These are phyloP conservation scores for Hypothenemus hampei DNA, from an alignment of 1,140 invertebrate genomes.

Conservation along the genomic window DNA sequence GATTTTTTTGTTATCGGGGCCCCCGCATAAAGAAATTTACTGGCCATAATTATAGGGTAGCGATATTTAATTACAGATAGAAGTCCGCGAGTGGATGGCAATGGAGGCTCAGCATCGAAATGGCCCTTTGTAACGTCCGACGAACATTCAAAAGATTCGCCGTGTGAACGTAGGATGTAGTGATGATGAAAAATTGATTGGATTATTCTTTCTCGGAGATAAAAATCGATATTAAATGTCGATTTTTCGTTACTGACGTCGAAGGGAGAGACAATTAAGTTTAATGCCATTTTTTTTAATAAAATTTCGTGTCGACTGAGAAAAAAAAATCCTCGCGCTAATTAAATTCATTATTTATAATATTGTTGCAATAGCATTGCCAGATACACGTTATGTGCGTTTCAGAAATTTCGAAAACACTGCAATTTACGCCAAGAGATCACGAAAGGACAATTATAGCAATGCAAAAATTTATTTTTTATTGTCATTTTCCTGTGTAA, in stretches of 20 bases:
- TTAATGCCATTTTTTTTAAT: no score
- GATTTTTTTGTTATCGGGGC: conserved; percentile 42
- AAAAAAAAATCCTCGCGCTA: no score
- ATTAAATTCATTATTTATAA: no score
- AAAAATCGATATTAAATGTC: no score
- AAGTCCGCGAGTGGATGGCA: conserved; percentile 34
- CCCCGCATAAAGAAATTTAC: conserved; percentile 49
- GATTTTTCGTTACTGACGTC: no score
- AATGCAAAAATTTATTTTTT: conserved; percentile 20
- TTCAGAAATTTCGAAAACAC: conserved; percentile 5
- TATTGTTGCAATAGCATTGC: no score
- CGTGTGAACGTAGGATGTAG: conserved; percentile 22
- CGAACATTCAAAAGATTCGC: conserved; percentile 14
- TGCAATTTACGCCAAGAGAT: conserved; percentile 15
- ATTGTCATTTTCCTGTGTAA: conserved; percentile 19
- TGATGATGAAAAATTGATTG: conserved; percentile 26
- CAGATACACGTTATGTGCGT: no score
- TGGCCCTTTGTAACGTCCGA: conserved; percentile 18
- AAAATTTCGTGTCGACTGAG: no score
- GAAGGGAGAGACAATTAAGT: no score
- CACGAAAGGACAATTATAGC: conserved; percentile 21
- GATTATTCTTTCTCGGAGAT: conserved; percentile 9
- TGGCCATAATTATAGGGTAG: conserved; percentile 48
- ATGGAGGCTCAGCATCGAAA: conserved; percentile 16
- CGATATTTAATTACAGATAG: conserved; percentile 49